Evolutionary conservation across 1,140 invertebrate genomes (phyloP).

Genomic region (Bombyx mori): ASM3026992v2 NC_085113.1:943501-944000

Average conservation of each 20-base stretch:
- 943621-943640: constrained; percentile 47
- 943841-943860: constrained; percentile 77
- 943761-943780: constrained; percentile 61
- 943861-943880: constrained; percentile 67
- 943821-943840: constrained; percentile 81
- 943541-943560: constrained; percentile 73
- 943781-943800: constrained; percentile 76
- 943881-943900: constrained; percentile 51
- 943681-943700: constrained; percentile 73
- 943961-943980: constrained; percentile 56
- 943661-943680: constrained; percentile 72
- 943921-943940: constrained; percentile 35
- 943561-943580: constrained; percentile 76
- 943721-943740: constrained; percentile 36
- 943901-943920: constrained; percentile 26
- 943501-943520: constrained; percentile 87
- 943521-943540: constrained; percentile 79
- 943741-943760: constrained; percentile 41
- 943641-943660: constrained; percentile 66
- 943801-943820: constrained; percentile 85
- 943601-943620: constrained; percentile 52
- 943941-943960: constrained; percentile 48
- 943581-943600: constrained; percentile 64
- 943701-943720: constrained; percentile 50
- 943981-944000: constrained; percentile 37